These are phyloP conservation scores for Cassiopea andromeda DNA, from an alignment of 30 jellyfish, hydroid and myxozoan species.

Conservation along the genomic window DNA sequence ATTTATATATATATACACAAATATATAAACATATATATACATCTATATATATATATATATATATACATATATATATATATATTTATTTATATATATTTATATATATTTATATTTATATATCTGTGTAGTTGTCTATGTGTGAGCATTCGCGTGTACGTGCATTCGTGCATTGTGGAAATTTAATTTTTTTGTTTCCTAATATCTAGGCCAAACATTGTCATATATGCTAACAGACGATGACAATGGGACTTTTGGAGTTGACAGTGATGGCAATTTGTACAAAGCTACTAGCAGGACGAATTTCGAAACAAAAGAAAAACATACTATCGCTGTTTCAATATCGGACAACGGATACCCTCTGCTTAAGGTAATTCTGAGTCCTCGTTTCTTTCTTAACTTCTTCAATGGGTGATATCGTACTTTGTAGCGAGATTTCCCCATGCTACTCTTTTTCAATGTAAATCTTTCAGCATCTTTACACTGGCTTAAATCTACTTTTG, in stretches of 20 bases:
- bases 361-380: constrained; percentile 59
- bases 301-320: constrained; percentile 58
- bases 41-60: too few relatives aligned
- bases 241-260: constrained; percentile 66
- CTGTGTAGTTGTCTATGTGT: too few relatives aligned
- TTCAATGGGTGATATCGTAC: too few relatives aligned
- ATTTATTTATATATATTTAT: too few relatives aligned
- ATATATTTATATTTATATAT: too few relatives aligned
- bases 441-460: background rate
- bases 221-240: constrained; percentile 56
- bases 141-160: too few relatives aligned
- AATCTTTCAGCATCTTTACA: too few relatives aligned
- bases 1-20: too few relatives aligned
- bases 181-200: background rate
- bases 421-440: too few relatives aligned
- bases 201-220: constrained; percentile 47
- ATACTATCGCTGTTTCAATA: constrained; percentile 42
- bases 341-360: constrained; percentile 83
- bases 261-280: constrained; percentile 48
- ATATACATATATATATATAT: too few relatives aligned
- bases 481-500: background rate
- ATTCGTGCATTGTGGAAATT: too few relatives aligned
- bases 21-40: too few relatives aligned
- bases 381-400: background rate
- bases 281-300: constrained; percentile 64